Percentiles rank a stretch among this genome's conserved stretches.
Conservation (phyloP, 2,113 vertebrate genomes). For the Leucosticte australis region DNA sequence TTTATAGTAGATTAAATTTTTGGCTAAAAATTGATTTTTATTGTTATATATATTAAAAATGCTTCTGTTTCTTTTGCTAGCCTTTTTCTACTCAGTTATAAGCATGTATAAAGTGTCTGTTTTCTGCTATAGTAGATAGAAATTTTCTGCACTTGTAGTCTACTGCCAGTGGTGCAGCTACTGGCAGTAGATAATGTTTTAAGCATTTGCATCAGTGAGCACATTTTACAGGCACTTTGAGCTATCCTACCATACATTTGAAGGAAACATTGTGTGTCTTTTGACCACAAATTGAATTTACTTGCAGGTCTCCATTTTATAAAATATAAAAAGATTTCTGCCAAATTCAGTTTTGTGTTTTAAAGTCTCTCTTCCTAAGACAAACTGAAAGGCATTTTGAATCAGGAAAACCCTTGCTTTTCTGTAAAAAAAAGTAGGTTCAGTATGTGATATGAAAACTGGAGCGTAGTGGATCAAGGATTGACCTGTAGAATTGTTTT, state of each 20-base stretch:
- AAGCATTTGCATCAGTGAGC: conserved; percentile 61
- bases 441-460: neutral
- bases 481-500: neutral
- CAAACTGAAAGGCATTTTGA: neutral
- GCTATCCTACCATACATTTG: conserved; percentile 41
- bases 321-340: conserved; percentile 14
- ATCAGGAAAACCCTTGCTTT: neutral
- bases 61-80: conserved; percentile 15
- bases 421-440: neutral
- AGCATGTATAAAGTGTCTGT: conserved; percentile 38
- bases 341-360: neutral
- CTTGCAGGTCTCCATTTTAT: conserved; percentile 30
- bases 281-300: conserved; percentile 42
- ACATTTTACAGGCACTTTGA: conserved; percentile 63
- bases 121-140: conserved; percentile 65
- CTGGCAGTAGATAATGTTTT: conserved; percentile 58
- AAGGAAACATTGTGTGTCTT: conserved; percentile 45
- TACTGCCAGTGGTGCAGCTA: conserved; percentile 62
- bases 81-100: conserved; percentile 24
- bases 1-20: neutral
- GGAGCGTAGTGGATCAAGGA: neutral
- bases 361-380: neutral
- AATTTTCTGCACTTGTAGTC: conserved; percentile 57
- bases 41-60: conserved; percentile 14
- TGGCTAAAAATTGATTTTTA: neutral